These are phyloP conservation scores for Furcifer pardalis DNA, from an alignment of 2,797 vertebrate species.

Conservation along the genomic window DNA sequence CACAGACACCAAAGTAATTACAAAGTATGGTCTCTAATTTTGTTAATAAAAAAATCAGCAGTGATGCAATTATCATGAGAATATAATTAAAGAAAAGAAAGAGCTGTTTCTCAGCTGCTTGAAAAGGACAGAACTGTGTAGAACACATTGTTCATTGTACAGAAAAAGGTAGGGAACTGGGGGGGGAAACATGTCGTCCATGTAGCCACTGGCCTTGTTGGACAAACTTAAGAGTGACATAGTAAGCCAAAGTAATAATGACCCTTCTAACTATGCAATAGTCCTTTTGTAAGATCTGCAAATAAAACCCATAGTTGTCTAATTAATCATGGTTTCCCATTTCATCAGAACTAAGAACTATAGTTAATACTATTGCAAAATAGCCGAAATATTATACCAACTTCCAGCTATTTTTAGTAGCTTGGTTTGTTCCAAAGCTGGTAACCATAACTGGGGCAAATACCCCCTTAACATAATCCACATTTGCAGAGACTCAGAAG, in stretches of 20 bases:
- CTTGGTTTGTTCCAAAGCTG: too few species aligned
- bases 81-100: conserved; percentile 48
- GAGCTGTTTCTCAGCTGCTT: conserved; percentile 18
- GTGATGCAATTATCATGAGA: conserved; percentile 56
- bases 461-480: not conserved
- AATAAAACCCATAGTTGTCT: not conserved
- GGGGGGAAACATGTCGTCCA: not conserved
- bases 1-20: conserved; percentile 41
- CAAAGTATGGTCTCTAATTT: conserved; percentile 39
- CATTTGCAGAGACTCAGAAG: not conserved
- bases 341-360: not conserved
- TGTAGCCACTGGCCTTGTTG: not conserved
- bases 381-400: not conserved
- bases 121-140: conserved; percentile 13
- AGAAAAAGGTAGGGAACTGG: not conserved
- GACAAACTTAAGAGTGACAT: not conserved
- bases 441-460: not conserved
- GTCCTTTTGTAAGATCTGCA: not conserved
- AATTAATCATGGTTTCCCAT: not conserved
- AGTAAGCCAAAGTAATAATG: not conserved
- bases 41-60: conserved; percentile 54
- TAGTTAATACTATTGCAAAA: not conserved
- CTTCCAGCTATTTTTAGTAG: too few species aligned
- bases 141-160: not conserved
- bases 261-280: not conserved